phyloP scores from a whole-genome alignment of 2,797 vertebrate genomes.

The Enteromius afrohamiltoni region DNA sequence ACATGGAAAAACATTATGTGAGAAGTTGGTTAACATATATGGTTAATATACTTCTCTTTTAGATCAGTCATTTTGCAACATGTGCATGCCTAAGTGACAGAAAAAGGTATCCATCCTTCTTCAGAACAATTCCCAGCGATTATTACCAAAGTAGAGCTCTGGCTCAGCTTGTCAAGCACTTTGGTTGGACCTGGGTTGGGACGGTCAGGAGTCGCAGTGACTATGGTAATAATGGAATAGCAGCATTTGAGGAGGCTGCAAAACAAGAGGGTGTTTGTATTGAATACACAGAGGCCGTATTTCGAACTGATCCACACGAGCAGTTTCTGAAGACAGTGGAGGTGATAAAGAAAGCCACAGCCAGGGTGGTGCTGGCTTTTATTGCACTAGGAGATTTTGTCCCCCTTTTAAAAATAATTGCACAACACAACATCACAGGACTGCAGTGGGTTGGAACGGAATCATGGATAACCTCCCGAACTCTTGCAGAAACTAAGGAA shows the following conservation, averaged over 20 bases:
- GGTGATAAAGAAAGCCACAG: constrained; percentile 57
- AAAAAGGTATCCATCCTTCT: constrained; percentile 73
- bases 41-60: background rate
- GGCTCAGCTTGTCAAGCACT: constrained; percentile 74
- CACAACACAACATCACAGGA: constrained; percentile 60
- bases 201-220: constrained; percentile 71
- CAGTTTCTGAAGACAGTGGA: constrained; percentile 54
- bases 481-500: constrained; percentile 61
- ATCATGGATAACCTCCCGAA: constrained; percentile 71
- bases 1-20: background rate
- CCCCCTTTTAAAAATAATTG: constrained; percentile 66
- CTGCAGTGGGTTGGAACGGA: constrained; percentile 76
- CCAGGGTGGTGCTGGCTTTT: constrained; percentile 60
- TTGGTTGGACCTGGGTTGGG: constrained; percentile 80
- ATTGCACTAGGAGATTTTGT: constrained; percentile 56
- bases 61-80: constrained; percentile 78
- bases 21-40: background rate
- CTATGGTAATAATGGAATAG: constrained; percentile 62
- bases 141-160: constrained; percentile 76
- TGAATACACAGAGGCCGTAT: constrained; percentile 58
- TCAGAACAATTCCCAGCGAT: constrained; percentile 79
- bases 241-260: constrained; percentile 57
- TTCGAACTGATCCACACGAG: constrained; percentile 50
- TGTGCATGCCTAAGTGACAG: constrained; percentile 77
- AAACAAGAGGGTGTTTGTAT: constrained; percentile 57